A percentile compares a stretch with the other conserved stretches of the same genome.
These are phyloP conservation scores for Callospermophilus lateralis DNA, from an alignment of 2,113 vertebrate species.

Conservation along the genomic window DNA sequence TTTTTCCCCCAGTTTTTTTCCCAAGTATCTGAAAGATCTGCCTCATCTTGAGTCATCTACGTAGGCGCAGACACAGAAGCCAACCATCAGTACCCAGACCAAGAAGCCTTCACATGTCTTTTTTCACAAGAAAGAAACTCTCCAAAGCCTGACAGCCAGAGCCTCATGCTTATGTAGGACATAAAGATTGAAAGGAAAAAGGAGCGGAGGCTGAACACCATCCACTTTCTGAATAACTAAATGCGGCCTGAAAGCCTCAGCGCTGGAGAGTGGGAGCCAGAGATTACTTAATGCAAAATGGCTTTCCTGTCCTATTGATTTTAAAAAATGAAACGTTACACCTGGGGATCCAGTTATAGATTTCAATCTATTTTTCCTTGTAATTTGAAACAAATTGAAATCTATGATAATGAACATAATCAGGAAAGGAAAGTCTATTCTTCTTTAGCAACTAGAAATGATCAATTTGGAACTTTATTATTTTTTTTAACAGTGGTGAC, in stretches of 20 bases:
- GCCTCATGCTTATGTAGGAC: slow-evolving; percentile 9
- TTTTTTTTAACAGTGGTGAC: not conserved
- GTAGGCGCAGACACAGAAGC: not conserved
- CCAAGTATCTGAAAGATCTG: not conserved
- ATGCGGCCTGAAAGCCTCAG: slow-evolving; percentile 22
- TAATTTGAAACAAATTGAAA: slow-evolving; percentile 71
- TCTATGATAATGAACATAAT: slow-evolving; percentile 63
- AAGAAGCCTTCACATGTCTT: not conserved
- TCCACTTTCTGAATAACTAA: slow-evolving; percentile 35
- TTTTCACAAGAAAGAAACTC: slow-evolving; percentile 17
- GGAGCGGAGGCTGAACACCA: not conserved
- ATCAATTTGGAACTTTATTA: slow-evolving; percentile 47
- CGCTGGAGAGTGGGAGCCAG: slow-evolving; percentile 51
- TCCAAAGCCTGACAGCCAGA: slow-evolving; percentile 2
- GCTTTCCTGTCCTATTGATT: slow-evolving; percentile 81
- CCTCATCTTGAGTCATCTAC: not conserved
- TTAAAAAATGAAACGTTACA: slow-evolving; percentile 61
- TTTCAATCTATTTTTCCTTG: slow-evolving; percentile 72
- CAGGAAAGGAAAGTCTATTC: slow-evolving; percentile 16
- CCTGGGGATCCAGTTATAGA: slow-evolving; percentile 50
- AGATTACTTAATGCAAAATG: slow-evolving; percentile 69
- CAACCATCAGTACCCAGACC: not conserved
- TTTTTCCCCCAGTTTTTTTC: not conserved
- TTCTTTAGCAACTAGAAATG: slow-evolving; percentile 46
- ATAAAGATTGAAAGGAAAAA: slow-evolving; percentile 55